Base-by-base conservation (phyloP, 2,888 invertebrate species). In the Plebejus argus region DNA sequence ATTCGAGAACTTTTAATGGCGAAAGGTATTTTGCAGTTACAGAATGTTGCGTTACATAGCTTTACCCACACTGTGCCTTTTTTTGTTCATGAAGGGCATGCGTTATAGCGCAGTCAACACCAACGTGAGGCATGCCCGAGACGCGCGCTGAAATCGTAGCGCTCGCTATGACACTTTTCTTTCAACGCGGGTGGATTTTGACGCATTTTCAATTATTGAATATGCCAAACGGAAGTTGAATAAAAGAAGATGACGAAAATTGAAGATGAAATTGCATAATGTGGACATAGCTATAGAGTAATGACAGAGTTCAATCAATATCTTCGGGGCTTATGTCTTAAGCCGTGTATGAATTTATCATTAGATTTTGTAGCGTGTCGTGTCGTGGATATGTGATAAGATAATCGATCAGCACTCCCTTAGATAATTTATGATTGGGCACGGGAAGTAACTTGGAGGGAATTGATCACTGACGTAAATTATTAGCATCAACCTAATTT, bases 371-470 rank as follows among this genome's bases (percentile, higher is more conserved):
- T 71, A 39, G 10, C 39, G 71, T 71, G 35, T 71, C 71, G 39
- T 71, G 39, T 71, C 39, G 39, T 39, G 20, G 18, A 20, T 71
- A 71, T 71, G 39, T 71, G 39, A 39, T 71, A 39, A 39, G 39
- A 39, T 71, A 39, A 39, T 74, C 28, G 23, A 23, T 74, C 49
- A 49, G 28, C 15, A 66, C 72, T 49, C 23, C 15, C 74, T 74
- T 1, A 1, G 1, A 18, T 74, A 74, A 74, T 74, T 74, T 74
- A 74, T 74, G 74, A 74, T 74, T 74, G 74, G 53, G 74, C 74
- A 74, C 74, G 74, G 20, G 45, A 53, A 23, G 12, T 49, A 49
- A 74, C 23, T 74, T 18, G n/a, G 74, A 49, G 45, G 28, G 20
- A 28, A 49, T 49, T 49, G 18, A 74, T 74, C 28, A 49, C 49